These are phyloP conservation scores for Syngnathus typhle DNA, from an alignment of 2,113 vertebrate genomes.

Conservation along the genomic window DNA sequence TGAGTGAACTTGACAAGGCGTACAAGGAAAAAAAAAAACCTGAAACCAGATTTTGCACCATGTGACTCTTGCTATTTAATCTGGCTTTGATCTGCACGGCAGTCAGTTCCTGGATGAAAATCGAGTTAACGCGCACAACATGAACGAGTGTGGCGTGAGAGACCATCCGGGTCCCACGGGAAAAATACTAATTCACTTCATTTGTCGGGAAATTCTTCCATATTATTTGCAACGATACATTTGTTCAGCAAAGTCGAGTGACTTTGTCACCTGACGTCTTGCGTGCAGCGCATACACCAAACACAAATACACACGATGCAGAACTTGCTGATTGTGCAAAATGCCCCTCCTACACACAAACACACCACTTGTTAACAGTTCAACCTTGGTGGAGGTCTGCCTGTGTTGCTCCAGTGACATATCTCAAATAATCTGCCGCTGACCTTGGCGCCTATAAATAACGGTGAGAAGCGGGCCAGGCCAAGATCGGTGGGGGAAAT, in stretches of 20 bases:
- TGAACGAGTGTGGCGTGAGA: not conserved
- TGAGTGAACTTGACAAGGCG: not conserved
- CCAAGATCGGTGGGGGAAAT: slow-evolving; percentile 10
- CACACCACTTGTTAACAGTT: not conserved
- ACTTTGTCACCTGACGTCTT: too few species aligned
- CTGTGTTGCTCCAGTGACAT: slow-evolving; percentile 12
- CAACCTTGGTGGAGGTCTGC: not conserved
- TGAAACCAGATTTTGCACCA: not conserved
- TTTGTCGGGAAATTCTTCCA: too few species aligned
- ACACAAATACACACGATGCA: too few species aligned
- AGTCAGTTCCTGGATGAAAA: not conserved
- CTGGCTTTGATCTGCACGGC: not conserved
- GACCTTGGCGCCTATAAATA: slow-evolving; percentile 55
- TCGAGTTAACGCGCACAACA: not conserved
- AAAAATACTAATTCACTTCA: not conserved
- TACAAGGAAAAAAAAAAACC: not conserved
- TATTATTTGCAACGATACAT: too few species aligned
- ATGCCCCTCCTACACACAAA: not conserved
- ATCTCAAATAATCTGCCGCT: slow-evolving; percentile 13
- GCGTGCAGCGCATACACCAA: too few species aligned
- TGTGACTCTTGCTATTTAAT: not conserved
- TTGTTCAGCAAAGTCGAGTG: too few species aligned
- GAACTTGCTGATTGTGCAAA: not conserved
- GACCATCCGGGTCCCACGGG: not conserved
- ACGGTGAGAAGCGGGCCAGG: slow-evolving; percentile 5